Conservation (phyloP, 2,888 invertebrate genomes). For the Synergus gifuensis region DNA sequence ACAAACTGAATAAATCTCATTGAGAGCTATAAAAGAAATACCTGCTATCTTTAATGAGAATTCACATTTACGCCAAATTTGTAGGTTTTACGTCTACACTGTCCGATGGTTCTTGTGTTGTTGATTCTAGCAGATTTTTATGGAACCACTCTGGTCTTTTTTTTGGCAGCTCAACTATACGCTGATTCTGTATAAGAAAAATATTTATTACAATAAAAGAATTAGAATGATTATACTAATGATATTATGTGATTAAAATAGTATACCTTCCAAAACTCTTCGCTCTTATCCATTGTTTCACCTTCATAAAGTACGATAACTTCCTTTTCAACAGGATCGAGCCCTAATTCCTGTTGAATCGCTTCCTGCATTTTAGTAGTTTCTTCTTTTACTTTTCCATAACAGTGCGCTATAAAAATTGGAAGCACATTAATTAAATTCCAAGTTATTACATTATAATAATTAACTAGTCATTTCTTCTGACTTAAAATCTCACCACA, state of each 20-base stretch:
- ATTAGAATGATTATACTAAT: neutral
- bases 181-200: constrained; percentile 79
- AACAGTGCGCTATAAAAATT: constrained; percentile 87
- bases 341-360: constrained; percentile 85
- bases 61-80: constrained; percentile 81
- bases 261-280: constrained; percentile 74
- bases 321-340: constrained; percentile 89
- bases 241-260: neutral
- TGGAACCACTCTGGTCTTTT: constrained; percentile 93
- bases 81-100: constrained; percentile 81
- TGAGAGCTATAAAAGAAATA: neutral
- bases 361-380: constrained; percentile 88
- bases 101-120: constrained; percentile 85
- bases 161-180: constrained; percentile 91
- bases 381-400: constrained; percentile 89
- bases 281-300: constrained; percentile 82
- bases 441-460: constrained; percentile 11
- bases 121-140: constrained; percentile 88
- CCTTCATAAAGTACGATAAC: constrained; percentile 92
- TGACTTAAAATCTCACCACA: constrained; percentile 84
- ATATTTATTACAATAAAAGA: constrained; percentile 29
- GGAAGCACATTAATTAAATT: constrained; percentile 17
- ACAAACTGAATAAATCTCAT: constrained; percentile 24
- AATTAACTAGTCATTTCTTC: constrained; percentile 14
- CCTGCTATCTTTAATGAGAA: neutral